Percentiles rank a stretch among this genome's conserved stretches.
phyloP scores from a whole-genome alignment of 2,113 vertebrate genomes.

The Anguilla rostrata region DNA sequence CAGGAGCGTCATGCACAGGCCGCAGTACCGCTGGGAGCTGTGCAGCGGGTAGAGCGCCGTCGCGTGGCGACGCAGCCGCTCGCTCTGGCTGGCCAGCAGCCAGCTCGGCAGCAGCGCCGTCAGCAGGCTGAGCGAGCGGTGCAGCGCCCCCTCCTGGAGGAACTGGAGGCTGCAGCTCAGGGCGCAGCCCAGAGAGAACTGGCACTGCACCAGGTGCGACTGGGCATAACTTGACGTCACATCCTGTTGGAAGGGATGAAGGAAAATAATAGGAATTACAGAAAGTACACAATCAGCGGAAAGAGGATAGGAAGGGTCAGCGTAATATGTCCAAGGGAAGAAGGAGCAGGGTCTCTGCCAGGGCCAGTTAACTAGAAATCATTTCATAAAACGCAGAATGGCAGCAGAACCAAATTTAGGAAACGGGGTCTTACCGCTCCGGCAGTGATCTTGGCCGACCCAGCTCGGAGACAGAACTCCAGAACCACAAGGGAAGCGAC shows the following conservation, averaged over 20 bases:
- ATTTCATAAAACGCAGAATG: not conserved
- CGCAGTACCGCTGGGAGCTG: slow-evolving; percentile 74
- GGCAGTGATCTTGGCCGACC: slow-evolving; percentile 64
- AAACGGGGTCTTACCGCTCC: slow-evolving; percentile 64
- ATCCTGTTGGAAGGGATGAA: slow-evolving; percentile 11
- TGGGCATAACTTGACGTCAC: slow-evolving; percentile 44
- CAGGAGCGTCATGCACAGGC: slow-evolving; percentile 78
- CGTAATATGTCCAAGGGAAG: not conserved
- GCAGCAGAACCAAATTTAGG: not conserved
- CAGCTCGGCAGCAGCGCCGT: slow-evolving; percentile 74
- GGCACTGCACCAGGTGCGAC: slow-evolving; percentile 74
- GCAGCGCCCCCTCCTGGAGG: slow-evolving; percentile 81
- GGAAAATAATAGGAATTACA: not conserved
- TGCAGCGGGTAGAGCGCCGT: slow-evolving; percentile 74
- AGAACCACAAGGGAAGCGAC: slow-evolving; percentile 81
- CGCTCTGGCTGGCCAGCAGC: slow-evolving; percentile 53
- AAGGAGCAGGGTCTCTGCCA: not conserved
- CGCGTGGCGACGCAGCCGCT: slow-evolving; percentile 65
- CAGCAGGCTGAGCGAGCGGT: slow-evolving; percentile 70
- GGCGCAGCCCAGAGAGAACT: slow-evolving; percentile 83
- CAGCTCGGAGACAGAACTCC: slow-evolving; percentile 82
- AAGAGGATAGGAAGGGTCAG: not conserved
- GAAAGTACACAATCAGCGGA: not conserved
- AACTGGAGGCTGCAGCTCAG: slow-evolving; percentile 76
- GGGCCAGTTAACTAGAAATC: not conserved